phyloP scores from a whole-genome alignment of 2,113 vertebrate genomes.

The Stigmatopora argus region DNA sequence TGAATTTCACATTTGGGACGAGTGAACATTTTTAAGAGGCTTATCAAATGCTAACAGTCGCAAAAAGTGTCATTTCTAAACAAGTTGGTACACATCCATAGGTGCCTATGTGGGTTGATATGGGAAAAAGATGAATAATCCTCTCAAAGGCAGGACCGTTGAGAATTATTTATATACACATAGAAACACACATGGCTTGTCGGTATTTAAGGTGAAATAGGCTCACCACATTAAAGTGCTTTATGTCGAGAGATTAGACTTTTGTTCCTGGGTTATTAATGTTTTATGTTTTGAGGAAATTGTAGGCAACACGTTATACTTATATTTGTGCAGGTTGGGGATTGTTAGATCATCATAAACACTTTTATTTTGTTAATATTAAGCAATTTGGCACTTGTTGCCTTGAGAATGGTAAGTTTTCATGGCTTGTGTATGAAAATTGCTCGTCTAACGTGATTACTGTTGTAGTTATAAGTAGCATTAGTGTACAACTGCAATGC shows the following conservation, averaged over 20 bases:
- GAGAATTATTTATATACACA: not conserved
- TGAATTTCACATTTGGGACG: slow-evolving; percentile 51
- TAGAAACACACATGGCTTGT: not conserved
- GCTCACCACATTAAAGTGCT: not conserved
- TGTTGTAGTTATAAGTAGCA: not conserved
- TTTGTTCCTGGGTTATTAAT: not conserved
- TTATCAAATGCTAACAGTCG: slow-evolving; percentile 44
- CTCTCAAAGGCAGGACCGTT: not conserved
- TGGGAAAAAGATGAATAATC: slow-evolving; percentile 13
- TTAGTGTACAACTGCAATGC: not conserved
- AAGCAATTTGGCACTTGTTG: no score
- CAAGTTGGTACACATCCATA: slow-evolving; percentile 17
- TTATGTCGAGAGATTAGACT: not conserved
- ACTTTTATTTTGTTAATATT: no score
- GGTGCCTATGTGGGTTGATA: slow-evolving; percentile 22
- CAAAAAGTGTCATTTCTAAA: slow-evolving; percentile 14
- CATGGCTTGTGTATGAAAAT: no score
- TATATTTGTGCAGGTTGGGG: not conserved
- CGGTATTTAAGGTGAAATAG: not conserved
- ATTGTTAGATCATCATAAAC: no score
- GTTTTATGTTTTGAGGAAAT: not conserved
- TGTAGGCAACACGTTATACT: not conserved
- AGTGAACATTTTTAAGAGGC: slow-evolving; percentile 48
- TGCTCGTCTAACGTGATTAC: no score
- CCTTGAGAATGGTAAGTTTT: no score